These are phyloP conservation scores for Lathronympha strigana DNA, from an alignment of 2,888 invertebrate genomes.

Conservation along the genomic window DNA sequence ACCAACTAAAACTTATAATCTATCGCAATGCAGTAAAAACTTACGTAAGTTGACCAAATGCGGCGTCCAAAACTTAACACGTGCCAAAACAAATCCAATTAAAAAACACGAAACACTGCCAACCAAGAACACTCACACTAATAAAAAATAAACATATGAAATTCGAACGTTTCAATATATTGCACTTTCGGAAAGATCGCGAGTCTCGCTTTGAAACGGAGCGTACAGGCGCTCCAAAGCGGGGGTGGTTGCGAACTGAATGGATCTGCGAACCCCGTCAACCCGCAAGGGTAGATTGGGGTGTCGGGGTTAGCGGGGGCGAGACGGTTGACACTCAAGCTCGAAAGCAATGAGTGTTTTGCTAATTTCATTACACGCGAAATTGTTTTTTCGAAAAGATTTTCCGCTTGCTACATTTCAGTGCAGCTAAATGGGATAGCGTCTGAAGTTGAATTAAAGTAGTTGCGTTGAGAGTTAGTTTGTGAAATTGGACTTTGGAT, in stretches of 20 bases:
- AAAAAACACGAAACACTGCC: conserved; percentile 42
- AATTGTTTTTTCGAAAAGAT: conserved; percentile 28
- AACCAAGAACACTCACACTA: conserved; percentile 46
- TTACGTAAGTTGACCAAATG: conserved; percentile 76
- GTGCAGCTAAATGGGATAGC: neutral
- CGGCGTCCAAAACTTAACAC: conserved; percentile 41
- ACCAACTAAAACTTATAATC: conserved; percentile 46
- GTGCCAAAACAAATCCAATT: conserved; percentile 44
- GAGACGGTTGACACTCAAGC: conserved; percentile 43
- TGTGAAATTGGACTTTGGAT: conserved; percentile 7
- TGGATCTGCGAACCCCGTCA: conserved; percentile 28
- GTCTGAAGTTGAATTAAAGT: conserved; percentile 20
- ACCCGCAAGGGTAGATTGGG: conserved; percentile 52
- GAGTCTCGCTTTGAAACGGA: conserved; percentile 50
- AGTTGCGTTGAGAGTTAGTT: conserved; percentile 22
- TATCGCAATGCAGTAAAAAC: conserved; percentile 81
- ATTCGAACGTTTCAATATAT: conserved; percentile 64
- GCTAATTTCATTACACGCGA: conserved; percentile 41
- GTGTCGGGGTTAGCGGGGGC: conserved; percentile 65
- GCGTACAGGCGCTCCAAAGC: conserved; percentile 52
- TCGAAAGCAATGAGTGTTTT: conserved; percentile 39
- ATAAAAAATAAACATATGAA: conserved; percentile 51
- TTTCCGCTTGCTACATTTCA: conserved; percentile 20
- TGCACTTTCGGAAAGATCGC: conserved; percentile 76
- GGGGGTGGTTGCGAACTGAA: conserved; percentile 47